Evolutionary conservation across 2,888 invertebrate species (phyloP), one percentile per base, ranked within the genome.

Genomic region (Melitaea athalia): DNA sequence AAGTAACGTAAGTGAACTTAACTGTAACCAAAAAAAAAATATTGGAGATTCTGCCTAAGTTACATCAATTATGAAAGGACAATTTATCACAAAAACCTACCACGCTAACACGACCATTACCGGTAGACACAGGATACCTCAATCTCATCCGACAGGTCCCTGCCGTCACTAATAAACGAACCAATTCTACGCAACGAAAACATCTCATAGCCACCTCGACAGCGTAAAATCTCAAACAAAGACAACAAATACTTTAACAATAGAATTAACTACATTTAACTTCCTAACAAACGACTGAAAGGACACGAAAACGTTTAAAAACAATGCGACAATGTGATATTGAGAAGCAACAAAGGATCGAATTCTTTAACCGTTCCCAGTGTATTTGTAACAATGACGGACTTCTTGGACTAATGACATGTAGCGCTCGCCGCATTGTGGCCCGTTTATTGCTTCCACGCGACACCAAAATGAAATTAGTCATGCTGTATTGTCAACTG

Each of bases 401-500:
- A 84, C 84, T 83, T 83, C 83, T 85, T 80, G 76, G 81, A 74
- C 85, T 91, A 91, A 88, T 88, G 88, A 89, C 85, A 83, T 83
- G 77, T 82, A 81, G 80, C 80, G 74, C 82, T 80, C 81, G 88
- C 84, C 85, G 86, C 88, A 84, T 89, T 91, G 91, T 91, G 91
- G 91, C 76, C 72, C 82, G 74, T 92, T 91, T 92, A 91, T 88
- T 87, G 86, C 82, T 81, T 86, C 92, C 92, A 92, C 92, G 92
- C 92, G 92, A 90, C 92, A 87, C 81, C 82, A 89, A 87, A 89
- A 89, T 87, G 80, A 80, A 81, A 92, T 92, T 92, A 85, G 91
- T 92, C 91, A 86, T 92, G 91, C 85, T 88, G 84, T 92, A 91
- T 90, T 91, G 89, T 83, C 89, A 90, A 88, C 87, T 89, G 77